These are phyloP conservation scores for Hyles lineata DNA, from an alignment of 2,888 invertebrate species.

Conservation along the genomic window DNA sequence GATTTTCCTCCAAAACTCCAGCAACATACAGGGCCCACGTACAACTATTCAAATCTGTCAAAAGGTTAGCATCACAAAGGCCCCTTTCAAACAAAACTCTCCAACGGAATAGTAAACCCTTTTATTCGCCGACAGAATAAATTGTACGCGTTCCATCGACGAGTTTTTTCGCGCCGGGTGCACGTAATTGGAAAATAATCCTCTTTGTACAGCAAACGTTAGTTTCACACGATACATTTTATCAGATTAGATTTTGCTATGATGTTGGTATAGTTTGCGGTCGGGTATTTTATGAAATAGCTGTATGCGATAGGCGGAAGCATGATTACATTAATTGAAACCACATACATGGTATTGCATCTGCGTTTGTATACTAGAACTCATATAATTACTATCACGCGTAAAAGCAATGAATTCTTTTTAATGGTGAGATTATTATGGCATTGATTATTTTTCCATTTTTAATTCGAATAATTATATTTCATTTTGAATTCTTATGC, in stretches of 20 bases:
- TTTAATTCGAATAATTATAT: no score
- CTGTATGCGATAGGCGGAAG: no score
- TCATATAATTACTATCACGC: no score
- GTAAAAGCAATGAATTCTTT: no score
- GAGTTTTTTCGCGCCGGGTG: slow-evolving; percentile 47
- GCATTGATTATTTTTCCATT: no score
- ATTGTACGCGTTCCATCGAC: slow-evolving; percentile 60
- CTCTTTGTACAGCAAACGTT: slow-evolving; percentile 34
- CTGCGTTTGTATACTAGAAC: no score
- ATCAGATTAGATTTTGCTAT: background rate
- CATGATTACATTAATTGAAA: no score
- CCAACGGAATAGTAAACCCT: slow-evolving; percentile 52
- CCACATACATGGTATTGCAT: no score
- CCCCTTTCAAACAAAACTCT: slow-evolving; percentile 48
- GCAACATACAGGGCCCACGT: background rate
- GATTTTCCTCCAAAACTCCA: background rate
- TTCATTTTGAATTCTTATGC: no score
- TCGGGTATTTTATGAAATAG: background rate
- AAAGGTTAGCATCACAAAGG: slow-evolving; percentile 47
- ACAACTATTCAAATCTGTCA: background rate
- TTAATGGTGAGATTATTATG: no score
- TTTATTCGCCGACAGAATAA: slow-evolving; percentile 64
- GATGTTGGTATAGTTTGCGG: background rate
- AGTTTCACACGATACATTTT: slow-evolving; percentile 20
- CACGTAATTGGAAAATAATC: slow-evolving; percentile 61